These are phyloP conservation scores for Scelioninae gen. 2 DNA, from an alignment of 2,888 invertebrate species.

Conservation along the genomic window DNA sequence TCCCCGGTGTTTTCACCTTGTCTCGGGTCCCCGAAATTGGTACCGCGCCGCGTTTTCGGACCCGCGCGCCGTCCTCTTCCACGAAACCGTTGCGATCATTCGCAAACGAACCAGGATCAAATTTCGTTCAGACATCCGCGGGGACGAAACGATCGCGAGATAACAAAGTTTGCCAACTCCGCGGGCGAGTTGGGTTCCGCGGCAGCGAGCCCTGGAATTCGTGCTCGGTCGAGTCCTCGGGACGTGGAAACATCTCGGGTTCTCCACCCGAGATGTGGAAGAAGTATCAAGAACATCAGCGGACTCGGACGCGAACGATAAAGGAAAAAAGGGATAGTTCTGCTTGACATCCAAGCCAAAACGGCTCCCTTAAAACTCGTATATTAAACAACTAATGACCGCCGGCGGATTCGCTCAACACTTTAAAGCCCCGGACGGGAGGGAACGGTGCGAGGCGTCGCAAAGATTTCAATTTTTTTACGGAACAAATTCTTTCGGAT, in stretches of 20 bases:
- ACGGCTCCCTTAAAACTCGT: slow-evolving; percentile 68
- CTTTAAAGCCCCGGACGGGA: slow-evolving; percentile 48
- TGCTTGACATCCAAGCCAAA: slow-evolving; percentile 50
- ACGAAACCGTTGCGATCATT: slow-evolving; percentile 34
- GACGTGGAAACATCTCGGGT: no score
- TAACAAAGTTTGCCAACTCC: slow-evolving; percentile 43
- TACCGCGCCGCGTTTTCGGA: slow-evolving; percentile 37
- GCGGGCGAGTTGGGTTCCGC: slow-evolving; percentile 20
- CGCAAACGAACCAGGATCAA: slow-evolving; percentile 41
- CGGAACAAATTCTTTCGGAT: slow-evolving; percentile 33
- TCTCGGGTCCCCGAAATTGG: slow-evolving; percentile 50
- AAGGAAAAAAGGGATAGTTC: slow-evolving; percentile 48
- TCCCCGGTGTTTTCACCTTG: slow-evolving; percentile 48
- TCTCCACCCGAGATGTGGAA: slow-evolving; percentile 37
- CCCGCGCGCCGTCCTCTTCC: slow-evolving; percentile 37
- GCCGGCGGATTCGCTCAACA: slow-evolving; percentile 60
- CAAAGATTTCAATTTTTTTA: slow-evolving; percentile 47
- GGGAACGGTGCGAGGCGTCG: slow-evolving; percentile 51
- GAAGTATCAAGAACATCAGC: slow-evolving; percentile 48
- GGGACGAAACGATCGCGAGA: slow-evolving; percentile 51
- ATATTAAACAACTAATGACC: slow-evolving; percentile 71
- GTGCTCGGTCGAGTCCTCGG: slow-evolving; percentile 35
- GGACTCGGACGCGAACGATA: slow-evolving; percentile 37
- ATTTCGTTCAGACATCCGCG: slow-evolving; percentile 43
- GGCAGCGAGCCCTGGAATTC: slow-evolving; percentile 27